Evolutionary conservation across 2,797 vertebrate species (phyloP), one percentile per base, ranked within the genome.

Genomic region (Adelosebastes latens): DNA sequence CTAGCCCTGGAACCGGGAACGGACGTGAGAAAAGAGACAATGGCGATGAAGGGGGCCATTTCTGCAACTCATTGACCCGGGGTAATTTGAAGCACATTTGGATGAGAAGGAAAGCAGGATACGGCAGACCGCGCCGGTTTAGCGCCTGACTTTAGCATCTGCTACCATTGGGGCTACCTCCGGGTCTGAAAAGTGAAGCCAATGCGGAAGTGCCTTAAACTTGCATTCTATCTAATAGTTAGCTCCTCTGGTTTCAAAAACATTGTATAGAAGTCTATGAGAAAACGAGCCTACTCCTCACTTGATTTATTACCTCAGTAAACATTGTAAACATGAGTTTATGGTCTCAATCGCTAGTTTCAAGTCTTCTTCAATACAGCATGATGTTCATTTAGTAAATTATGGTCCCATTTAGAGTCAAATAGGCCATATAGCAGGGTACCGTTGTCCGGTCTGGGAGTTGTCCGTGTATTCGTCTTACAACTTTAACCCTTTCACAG

Each of bases 61-160:
- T 88, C 66, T 74, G 32, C 53, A 70, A 83, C 85, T 83, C 64
- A 10, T 55, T 83, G 81, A 92, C 82, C 66, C 27, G 9, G 18
- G 55, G 62, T 91, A 89, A 94, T 82, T 91, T 87, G 83, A 87
- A 91, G 77, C 84, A 86, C 75, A 79, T 93, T 92, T 72, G 64
- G 75, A 79, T 53, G 65, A 53, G 49, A 77, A 79, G 64, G 73
- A 77, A 85, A 92, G 92, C 88, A 92, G 91, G 89, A 91, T 80
- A 87, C 11, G 77, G 63, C 39, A 66, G n/a, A 75, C 55, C 1
- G 32, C 1, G 61, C 29, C 64, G 68, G 73, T 86, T 86, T 70
- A 82, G 75, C 1, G 5, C 65, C 76, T 62, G 59, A 81, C 10
- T 36, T 86, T 63, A 39, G 68, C 46, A 49, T 49, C 46, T 49